These are phyloP conservation scores for Sebastolobus alascanus DNA, from an alignment of 2,797 vertebrate species.

Conservation along the genomic window DNA sequence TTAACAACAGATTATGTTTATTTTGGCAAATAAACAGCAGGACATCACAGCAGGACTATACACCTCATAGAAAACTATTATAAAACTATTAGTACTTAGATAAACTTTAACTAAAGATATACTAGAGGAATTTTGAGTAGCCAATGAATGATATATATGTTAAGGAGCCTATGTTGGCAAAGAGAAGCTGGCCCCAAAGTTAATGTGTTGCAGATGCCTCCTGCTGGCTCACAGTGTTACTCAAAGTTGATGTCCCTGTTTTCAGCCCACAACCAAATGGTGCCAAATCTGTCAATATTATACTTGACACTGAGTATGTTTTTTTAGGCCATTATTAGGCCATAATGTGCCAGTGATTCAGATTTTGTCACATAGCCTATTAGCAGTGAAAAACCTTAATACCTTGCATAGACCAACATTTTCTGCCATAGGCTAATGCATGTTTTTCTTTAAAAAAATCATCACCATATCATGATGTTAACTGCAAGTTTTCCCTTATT, in stretches of 20 bases:
- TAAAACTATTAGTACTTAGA: background rate
- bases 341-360: background rate
- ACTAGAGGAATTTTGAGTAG: background rate
- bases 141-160: constrained; percentile 5
- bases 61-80: background rate
- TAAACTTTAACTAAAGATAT: background rate
- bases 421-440: background rate
- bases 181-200: constrained; percentile 18
- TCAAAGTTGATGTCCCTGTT: constrained; percentile 20
- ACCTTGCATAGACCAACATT: background rate
- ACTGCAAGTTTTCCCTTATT: background rate
- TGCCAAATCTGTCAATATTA: constrained; percentile 35
- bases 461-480: background rate
- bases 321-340: constrained; percentile 37
- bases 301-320: constrained; percentile 17
- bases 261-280: constrained; percentile 8
- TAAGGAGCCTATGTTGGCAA: constrained; percentile 31
- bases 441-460: background rate
- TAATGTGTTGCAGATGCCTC: constrained; percentile 74
- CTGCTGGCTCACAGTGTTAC: constrained; percentile 49
- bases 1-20: background rate
- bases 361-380: background rate
- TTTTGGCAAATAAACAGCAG: background rate
- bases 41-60: background rate
- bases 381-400: background rate